Evolutionary conservation across 2,888 invertebrate genomes (phyloP).

Genomic region (Netelia inedita): DNA sequence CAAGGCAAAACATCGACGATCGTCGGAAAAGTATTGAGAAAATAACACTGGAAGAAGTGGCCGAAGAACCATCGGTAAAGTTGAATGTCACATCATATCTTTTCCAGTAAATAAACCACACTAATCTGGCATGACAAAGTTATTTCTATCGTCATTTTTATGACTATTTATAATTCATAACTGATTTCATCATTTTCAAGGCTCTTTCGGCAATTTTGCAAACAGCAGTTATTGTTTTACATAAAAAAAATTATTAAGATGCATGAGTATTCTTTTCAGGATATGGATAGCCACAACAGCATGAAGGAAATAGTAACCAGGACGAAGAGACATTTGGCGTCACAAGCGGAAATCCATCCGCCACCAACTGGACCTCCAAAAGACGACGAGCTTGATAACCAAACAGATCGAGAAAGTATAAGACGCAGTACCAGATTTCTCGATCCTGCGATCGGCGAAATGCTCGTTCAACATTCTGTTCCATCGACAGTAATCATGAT

Average conservation of each 20-base stretch:
- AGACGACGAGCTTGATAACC: constrained; percentile 30
- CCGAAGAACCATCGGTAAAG: constrained; percentile 34
- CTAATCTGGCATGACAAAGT: too few relatives aligned
- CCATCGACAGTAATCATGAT: neutral
- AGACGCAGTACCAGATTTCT: constrained; percentile 55
- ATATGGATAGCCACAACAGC: constrained; percentile 26
- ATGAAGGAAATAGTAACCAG: constrained; percentile 47
- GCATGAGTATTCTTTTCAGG: constrained; percentile 2
- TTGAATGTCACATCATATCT: neutral
- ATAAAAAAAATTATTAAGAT: neutral
- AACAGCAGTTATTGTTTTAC: too few relatives aligned
- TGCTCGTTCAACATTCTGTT: constrained; percentile 44
- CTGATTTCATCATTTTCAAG: too few relatives aligned
- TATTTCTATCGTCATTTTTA: too few relatives aligned
- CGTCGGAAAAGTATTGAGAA: constrained; percentile 59
- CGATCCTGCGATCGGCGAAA: constrained; percentile 53
- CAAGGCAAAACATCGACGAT: constrained; percentile 29
- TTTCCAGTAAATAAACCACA: too few relatives aligned
- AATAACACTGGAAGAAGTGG: constrained; percentile 44
- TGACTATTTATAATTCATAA: too few relatives aligned
- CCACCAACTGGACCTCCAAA: constrained; percentile 30
- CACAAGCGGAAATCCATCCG: constrained; percentile 43
- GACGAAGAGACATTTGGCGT: constrained; percentile 43
- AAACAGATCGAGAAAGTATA: constrained; percentile 34
- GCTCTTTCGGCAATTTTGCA: too few relatives aligned